These are phyloP conservation scores for Orthosia gothica DNA, from an alignment of 2,888 invertebrate species.

Conservation along the genomic window DNA sequence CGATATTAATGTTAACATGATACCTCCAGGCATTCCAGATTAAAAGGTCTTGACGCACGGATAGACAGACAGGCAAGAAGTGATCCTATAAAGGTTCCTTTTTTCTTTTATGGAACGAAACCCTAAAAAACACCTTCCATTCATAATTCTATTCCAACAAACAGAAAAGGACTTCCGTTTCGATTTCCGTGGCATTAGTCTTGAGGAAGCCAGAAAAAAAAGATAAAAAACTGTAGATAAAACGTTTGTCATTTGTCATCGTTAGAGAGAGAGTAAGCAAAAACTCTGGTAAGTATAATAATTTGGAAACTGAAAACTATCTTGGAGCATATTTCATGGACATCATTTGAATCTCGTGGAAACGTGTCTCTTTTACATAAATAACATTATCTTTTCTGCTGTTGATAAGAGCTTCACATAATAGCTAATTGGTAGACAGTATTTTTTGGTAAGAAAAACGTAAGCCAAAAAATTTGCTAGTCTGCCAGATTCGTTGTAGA, in stretches of 20 bases:
- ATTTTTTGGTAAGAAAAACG: too few species aligned
- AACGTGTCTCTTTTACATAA: background rate
- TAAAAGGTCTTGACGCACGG: too few species aligned
- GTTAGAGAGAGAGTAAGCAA: background rate
- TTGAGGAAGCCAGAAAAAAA: background rate
- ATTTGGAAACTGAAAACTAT: background rate
- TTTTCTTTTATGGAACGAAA: too few species aligned
- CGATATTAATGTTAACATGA: too few species aligned
- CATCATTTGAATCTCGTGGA: background rate
- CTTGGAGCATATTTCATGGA: background rate
- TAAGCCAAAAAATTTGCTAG: too few species aligned
- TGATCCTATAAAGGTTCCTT: too few species aligned
- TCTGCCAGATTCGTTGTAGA: too few species aligned
- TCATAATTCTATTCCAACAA: too few species aligned
- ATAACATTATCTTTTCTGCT: background rate
- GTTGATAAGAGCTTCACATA: background rate
- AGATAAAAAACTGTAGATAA: background rate
- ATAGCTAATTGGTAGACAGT: too few species aligned
- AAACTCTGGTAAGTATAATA: background rate
- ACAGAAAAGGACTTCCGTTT: background rate
- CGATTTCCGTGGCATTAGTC: constrained; percentile 9
- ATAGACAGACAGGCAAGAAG: too few species aligned
- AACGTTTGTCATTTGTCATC: constrained; percentile 4
- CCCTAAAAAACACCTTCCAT: too few species aligned
- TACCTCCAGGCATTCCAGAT: too few species aligned